These are phyloP conservation scores for Perca schrenkii DNA, from an alignment of 2,113 vertebrate species.

Conservation along the genomic window DNA sequence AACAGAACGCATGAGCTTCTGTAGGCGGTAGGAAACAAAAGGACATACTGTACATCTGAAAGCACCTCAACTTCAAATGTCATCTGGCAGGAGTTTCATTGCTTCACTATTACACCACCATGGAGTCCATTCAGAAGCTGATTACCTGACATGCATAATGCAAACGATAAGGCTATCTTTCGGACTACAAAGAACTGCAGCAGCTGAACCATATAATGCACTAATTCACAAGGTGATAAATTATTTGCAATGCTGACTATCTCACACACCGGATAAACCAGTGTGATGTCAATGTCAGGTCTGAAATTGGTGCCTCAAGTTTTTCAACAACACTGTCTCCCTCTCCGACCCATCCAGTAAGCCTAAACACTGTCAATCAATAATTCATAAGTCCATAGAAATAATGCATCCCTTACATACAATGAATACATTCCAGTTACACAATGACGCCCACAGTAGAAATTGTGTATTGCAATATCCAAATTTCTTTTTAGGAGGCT, in stretches of 20 bases:
- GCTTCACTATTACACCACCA: constrained; percentile 51
- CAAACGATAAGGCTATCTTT: constrained; percentile 49
- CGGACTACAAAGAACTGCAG: constrained; percentile 43
- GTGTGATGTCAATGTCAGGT: constrained; percentile 16
- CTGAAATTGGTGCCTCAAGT: neutral
- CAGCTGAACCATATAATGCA: constrained; percentile 17
- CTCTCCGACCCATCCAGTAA: constrained; percentile 7
- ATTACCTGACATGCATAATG: constrained; percentile 65
- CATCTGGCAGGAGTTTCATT: constrained; percentile 44
- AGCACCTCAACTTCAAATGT: constrained; percentile 56
- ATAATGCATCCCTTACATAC: constrained; percentile 14
- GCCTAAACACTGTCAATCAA: constrained; percentile 53
- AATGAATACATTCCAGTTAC: constrained; percentile 35
- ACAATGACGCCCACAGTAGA: neutral
- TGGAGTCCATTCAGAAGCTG: constrained; percentile 47
- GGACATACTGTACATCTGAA: constrained; percentile 43
- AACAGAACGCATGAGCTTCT: constrained; percentile 36
- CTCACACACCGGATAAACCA: constrained; percentile 16
- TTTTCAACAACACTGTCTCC: constrained; percentile 11
- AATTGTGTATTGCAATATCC: constrained; percentile 1
- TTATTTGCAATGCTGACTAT: constrained; percentile 40
- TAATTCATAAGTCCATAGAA: constrained; percentile 45
- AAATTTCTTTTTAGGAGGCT: constrained; percentile 21
- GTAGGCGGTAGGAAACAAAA: constrained; percentile 60
- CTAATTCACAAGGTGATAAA: constrained; percentile 24